Evolutionary conservation across 2,888 invertebrate genomes (phyloP).

Genomic region (Julus scandinavius): DNA sequence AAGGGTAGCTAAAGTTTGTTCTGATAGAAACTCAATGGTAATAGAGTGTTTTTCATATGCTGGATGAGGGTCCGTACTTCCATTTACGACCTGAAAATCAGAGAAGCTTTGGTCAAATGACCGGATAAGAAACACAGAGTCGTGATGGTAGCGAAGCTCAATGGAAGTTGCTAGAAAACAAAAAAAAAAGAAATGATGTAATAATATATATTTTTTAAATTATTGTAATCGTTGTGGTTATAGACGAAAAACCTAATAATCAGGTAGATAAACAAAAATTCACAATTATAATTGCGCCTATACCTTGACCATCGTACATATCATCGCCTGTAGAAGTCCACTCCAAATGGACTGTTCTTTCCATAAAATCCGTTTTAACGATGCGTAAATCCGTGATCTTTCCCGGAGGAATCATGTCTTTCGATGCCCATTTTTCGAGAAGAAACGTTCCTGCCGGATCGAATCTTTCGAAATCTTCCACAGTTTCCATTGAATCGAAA

Average conservation of each 20-base stretch:
- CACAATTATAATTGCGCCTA: neutral
- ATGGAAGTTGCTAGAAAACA: neutral
- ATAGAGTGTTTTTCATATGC: neutral
- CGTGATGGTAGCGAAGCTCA: slow-evolving; percentile 27
- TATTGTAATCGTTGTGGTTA: too few relatives aligned
- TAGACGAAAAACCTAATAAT: too few relatives aligned
- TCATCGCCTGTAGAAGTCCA: slow-evolving; percentile 51
- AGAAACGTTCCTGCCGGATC: neutral
- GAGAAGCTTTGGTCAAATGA: neutral
- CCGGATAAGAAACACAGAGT: neutral
- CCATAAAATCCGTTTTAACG: neutral
- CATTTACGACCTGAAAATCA: neutral
- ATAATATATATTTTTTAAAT: too few relatives aligned
- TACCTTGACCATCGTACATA: slow-evolving; percentile 39
- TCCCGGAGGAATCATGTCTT: slow-evolving; percentile 60
- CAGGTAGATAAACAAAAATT: too few relatives aligned
- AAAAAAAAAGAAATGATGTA: neutral
- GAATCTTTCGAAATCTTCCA: slow-evolving; percentile 20
- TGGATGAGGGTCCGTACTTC: neutral
- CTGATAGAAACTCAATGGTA: neutral
- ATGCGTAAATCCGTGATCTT: slow-evolving; percentile 59
- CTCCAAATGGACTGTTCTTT: slow-evolving; percentile 55
- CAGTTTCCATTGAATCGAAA: neutral
- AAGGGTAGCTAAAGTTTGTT: neutral
- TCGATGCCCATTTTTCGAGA: neutral